Conservation (phyloP, 2,888 invertebrate genomes). For the Acrocera orbiculus region DNA sequence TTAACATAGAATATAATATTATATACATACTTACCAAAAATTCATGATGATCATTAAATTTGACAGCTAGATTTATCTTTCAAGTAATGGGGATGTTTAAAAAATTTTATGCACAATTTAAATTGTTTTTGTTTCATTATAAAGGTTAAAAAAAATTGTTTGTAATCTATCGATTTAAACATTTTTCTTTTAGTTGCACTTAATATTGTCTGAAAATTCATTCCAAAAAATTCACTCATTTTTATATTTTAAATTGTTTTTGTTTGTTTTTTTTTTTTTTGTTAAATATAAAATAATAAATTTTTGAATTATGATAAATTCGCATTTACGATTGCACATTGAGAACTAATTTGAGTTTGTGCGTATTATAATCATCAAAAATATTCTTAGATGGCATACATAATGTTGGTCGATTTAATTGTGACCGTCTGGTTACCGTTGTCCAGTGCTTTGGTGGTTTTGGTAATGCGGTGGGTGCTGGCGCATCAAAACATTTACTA, state of each 20-base stretch:
- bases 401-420: constrained; percentile 1
- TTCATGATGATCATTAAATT: too few species aligned
- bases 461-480: constrained; percentile 58
- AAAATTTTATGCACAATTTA: too few species aligned
- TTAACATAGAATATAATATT: too few species aligned
- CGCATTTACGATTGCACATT: constrained; percentile 41
- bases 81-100: too few species aligned
- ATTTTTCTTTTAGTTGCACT: too few species aligned
- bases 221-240: too few species aligned
- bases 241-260: neutral
- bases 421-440: constrained; percentile 11
- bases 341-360: constrained; percentile 44
- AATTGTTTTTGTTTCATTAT: too few species aligned
- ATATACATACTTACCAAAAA: too few species aligned
- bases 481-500: constrained; percentile 69
- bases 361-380: constrained; percentile 34
- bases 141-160: too few species aligned
- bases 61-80: too few species aligned
- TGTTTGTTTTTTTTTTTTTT: neutral
- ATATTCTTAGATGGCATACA: constrained; percentile 17
- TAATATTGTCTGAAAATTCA: too few species aligned
- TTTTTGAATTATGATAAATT: constrained; percentile 7
- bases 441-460: constrained; percentile 64
- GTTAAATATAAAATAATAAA: neutral
- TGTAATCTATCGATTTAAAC: too few species aligned